Evolutionary conservation across 2,797 vertebrate genomes (phyloP), one percentile per base, ranked within the genome.

Genomic region (Ctenosaura bakeri): DNA sequence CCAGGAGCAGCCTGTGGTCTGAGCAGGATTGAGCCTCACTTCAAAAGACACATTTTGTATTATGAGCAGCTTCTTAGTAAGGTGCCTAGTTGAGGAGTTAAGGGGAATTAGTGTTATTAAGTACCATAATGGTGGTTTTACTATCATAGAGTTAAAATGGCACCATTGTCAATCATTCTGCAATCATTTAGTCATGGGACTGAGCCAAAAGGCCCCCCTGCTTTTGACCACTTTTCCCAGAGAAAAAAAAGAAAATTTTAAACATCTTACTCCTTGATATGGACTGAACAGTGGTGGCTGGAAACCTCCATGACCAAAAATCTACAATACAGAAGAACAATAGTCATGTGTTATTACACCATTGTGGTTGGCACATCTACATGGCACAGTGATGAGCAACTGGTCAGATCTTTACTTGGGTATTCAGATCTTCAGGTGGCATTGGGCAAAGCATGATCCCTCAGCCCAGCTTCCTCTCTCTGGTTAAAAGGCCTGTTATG

Each of bases 301-400:
- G 26, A 95, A 90, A 42, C 7, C 71, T 93, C 93, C 83, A 77
- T 94, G 64, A 12, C 77, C 87, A 66, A 62, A 92, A 56, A 83
- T 5, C 89, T 90, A 29, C 66, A 83, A 71, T 77, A 85, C 24
- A 83, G 73, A 85, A 88, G 83, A 92, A 91, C 82, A 87, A 56
- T 4, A 42, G n/a, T n/a, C 6, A n/a, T 20, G n/a, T 71, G 24
- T 82, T 83, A 88, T 16, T n/a, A 69, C 35, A 82, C 42, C 66
- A 69, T 69, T 69, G 4, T 3, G 29, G 4, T 76, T 82, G 52
- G 14, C 20, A 32, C n/a, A 26, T n/a, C 38, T 83, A 16, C 18
- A 26, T 62, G 35, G 6, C 13, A 46, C 6, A 50, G 59, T 59
- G n/a, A 26, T 77, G 38, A n/a, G 9, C 7, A 84, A 20, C 4